phyloP scores from a whole-genome alignment of 2,797 vertebrate species.

The Sebastes steindachneri region DNA sequence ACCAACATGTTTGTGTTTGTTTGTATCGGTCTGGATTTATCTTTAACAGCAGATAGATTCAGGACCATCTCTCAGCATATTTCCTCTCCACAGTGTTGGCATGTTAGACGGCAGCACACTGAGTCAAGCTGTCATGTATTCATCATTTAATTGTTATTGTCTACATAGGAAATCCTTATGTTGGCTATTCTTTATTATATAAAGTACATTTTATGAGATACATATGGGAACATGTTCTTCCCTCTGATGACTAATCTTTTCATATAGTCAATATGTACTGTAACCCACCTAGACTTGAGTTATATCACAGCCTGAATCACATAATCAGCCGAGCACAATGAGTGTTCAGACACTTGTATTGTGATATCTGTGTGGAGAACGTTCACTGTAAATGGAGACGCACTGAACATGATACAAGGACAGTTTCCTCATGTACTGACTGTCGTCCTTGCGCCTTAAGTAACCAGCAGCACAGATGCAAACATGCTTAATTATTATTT shows the following conservation, averaged over 20 bases:
- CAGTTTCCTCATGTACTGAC: neutral
- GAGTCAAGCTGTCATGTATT: slow-evolving; percentile 21
- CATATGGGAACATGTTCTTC: neutral
- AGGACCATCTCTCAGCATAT: slow-evolving; percentile 4
- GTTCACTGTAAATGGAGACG: neutral
- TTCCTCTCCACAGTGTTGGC: slow-evolving; percentile 4
- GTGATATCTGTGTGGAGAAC: neutral
- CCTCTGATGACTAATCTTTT: neutral
- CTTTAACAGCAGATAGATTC: neutral
- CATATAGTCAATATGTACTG: neutral
- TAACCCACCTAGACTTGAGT: neutral
- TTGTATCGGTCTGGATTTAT: neutral
- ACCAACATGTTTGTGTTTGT: neutral
- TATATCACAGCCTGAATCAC: neutral
- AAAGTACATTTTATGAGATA: too few relatives aligned
- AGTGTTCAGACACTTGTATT: neutral
- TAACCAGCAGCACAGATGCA: neutral
- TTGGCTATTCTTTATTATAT: neutral
- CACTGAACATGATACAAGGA: neutral
- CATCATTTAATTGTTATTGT: neutral
- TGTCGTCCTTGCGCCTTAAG: neutral
- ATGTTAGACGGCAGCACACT: slow-evolving; percentile 8
- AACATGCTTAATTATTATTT: neutral
- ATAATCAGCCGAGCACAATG: neutral
- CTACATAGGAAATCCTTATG: neutral